A percentile compares a stretch with the other conserved stretches of the same genome.
Evolutionary conservation across 2,797 vertebrate genomes (phyloP).

Genomic region (Tenualosa ilisha): DNA sequence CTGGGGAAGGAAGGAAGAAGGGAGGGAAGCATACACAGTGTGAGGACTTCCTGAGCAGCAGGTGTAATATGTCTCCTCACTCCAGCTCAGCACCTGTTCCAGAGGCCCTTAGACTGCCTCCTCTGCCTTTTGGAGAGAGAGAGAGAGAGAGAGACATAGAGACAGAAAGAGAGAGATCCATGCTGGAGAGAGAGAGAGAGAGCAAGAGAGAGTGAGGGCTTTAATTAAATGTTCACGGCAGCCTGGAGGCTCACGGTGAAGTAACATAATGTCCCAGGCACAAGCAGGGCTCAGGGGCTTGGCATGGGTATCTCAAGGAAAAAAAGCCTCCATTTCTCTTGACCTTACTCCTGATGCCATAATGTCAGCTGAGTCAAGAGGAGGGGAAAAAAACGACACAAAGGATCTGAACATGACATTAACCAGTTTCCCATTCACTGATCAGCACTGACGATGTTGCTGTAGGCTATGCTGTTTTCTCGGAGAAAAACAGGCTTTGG

Average conservation of each 20-base stretch:
- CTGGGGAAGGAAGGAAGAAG: too few relatives aligned
- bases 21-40: not conserved
- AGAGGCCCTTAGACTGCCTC: too few relatives aligned
- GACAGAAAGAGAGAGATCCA: not conserved
- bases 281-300: not conserved
- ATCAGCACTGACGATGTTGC: not conserved
- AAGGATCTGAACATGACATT: not conserved
- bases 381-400: not conserved
- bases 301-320: not conserved
- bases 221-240: not conserved
- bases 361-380: not conserved
- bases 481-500: not conserved
- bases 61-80: not conserved
- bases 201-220: not conserved
- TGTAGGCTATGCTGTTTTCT: not conserved
- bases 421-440: not conserved
- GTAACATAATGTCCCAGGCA: not conserved
- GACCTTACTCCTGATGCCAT: not conserved
- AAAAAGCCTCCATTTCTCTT: not conserved
- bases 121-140: too few relatives aligned
- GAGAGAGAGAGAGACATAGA: too few relatives aligned
- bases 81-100: not conserved
- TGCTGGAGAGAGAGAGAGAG: not conserved
- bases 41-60: not conserved
- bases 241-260: not conserved